These are phyloP conservation scores for Ctenicera cuprea DNA, from an alignment of 2,888 invertebrate genomes.

Conservation along the genomic window DNA sequence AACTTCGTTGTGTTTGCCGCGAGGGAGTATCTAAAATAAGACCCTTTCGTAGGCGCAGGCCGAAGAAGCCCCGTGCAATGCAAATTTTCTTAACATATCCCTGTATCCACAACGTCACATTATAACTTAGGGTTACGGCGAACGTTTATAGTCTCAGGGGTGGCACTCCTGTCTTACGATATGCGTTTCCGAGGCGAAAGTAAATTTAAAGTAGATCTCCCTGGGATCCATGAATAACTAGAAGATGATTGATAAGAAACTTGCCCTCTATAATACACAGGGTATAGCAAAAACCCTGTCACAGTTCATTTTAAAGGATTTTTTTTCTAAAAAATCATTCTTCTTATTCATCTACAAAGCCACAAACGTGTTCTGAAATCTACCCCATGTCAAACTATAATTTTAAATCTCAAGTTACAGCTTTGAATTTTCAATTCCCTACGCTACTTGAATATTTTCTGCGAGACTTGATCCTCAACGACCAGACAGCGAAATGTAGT, in stretches of 20 bases:
- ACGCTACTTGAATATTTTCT: not conserved
- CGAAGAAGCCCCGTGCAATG: conserved; percentile 7
- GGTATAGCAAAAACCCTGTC: conserved; percentile 8
- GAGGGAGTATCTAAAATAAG: conserved; percentile 27
- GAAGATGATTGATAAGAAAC: conserved; percentile 38
- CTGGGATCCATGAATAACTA: conserved; percentile 37
- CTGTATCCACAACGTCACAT: conserved; percentile 39
- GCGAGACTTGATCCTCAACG: too few species aligned
- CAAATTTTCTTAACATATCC: conserved; percentile 34
- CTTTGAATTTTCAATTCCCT: conserved; percentile 33
- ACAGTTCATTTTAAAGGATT: not conserved
- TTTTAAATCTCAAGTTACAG: conserved; percentile 32
- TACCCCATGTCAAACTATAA: conserved; percentile 31
- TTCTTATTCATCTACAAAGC: conserved; percentile 11
- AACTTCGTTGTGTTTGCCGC: not conserved
- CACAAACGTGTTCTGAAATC: conserved; percentile 14
- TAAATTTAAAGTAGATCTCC: conserved; percentile 49
- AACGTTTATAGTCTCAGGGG: conserved; percentile 45
- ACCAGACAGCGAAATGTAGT: too few species aligned
- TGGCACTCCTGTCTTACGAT: conserved; percentile 32
- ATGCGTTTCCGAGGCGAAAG: conserved; percentile 42
- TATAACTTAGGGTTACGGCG: conserved; percentile 37
- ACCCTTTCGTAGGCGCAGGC: conserved; percentile 3
- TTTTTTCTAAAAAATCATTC: conserved; percentile 1
- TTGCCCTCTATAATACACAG: not conserved